Base-by-base conservation (phyloP, 1,140 invertebrate genomes). In the Acromyrmex charruanus region DNA sequence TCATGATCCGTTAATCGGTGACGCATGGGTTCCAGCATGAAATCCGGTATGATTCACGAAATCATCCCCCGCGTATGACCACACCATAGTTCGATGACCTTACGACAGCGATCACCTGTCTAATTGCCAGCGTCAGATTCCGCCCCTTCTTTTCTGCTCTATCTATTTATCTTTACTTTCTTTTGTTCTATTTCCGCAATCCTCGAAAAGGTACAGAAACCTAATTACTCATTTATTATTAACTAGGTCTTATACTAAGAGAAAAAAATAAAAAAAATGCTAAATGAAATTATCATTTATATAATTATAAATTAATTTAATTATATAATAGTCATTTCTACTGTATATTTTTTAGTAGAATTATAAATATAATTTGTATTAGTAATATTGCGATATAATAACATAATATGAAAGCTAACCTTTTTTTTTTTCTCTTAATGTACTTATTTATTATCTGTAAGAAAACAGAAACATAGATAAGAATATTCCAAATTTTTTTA, bases 21-120 rank as follows among this genome's bases (percentile, higher is more conserved):
- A 90, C 89, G 89, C 89, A 87, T 87, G 39, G 79, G 31, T 89
- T 80, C 18, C 81, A 66, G 51, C 2, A 14, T 49, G 51, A 61
- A 77, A 81, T 86, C 25, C 82, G 3, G 44, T 39, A 69, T 87
- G 85, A 90, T 89, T 90, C 89, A 90, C 65, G 53, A 25, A 59
- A 65, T 74, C 79, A 90, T 87, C 89, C 88, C 87, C 49, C 21
- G n/a, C 49, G 69, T 58, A n/a, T 18, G 16, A 55, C 12, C 18
- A 25, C n/a, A 49, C 21, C 55, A 58, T 10, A 18, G 72, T 49
- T 85, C 51, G 53, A 28, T 5, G 66, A 71, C 63, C 77, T 9
- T n/a, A 28, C 16, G 35, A 16, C 25, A 49, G 39, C 25, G 4
- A 44, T 77, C 61, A 79, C 77, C 77, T 79, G 77, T 12, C 28